These are phyloP conservation scores for Corvus cornix DNA, from an alignment of 2,113 vertebrate genomes.

Conservation along the genomic window DNA sequence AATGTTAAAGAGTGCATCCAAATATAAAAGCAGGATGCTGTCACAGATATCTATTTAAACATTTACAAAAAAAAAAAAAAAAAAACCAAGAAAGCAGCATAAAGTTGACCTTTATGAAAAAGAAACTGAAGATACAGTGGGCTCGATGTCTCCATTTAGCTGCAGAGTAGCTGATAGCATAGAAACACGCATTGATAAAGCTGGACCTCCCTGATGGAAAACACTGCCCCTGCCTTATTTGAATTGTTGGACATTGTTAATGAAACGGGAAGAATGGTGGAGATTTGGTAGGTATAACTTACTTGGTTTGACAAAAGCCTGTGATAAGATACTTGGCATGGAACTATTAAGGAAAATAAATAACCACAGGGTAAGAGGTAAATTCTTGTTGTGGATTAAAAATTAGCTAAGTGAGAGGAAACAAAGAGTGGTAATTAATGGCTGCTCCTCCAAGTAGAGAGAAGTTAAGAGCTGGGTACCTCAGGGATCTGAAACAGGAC, in stretches of 20 bases:
- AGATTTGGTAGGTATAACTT: slow-evolving; percentile 1
- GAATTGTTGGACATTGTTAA: slow-evolving; percentile 3
- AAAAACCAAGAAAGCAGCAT: not conserved
- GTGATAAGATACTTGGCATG: slow-evolving; percentile 23
- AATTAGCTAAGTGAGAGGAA: slow-evolving; percentile 56
- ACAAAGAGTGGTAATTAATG: slow-evolving; percentile 57
- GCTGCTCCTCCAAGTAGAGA: not conserved
- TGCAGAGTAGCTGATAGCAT: not conserved
- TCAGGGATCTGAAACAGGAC: slow-evolving; percentile 27
- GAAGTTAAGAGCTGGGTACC: slow-evolving; percentile 42
- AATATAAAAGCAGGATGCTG: not conserved
- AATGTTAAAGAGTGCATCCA: not conserved
- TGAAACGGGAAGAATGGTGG: not conserved
- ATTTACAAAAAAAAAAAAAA: not conserved
- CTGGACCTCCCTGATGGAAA: not conserved
- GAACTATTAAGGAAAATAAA: slow-evolving; percentile 57
- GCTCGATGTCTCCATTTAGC: not conserved
- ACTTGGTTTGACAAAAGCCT: slow-evolving; percentile 19
- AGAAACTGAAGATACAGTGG: not conserved
- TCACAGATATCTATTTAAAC: not conserved
- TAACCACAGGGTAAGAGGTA: slow-evolving; percentile 30
- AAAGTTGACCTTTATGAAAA: not conserved
- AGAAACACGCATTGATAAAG: not conserved
- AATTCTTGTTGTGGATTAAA: slow-evolving; percentile 65
- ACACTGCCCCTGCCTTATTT: not conserved